Evolutionary conservation across 2,113 vertebrate genomes (phyloP).

Genomic region (Myodes glareolus): DNA sequence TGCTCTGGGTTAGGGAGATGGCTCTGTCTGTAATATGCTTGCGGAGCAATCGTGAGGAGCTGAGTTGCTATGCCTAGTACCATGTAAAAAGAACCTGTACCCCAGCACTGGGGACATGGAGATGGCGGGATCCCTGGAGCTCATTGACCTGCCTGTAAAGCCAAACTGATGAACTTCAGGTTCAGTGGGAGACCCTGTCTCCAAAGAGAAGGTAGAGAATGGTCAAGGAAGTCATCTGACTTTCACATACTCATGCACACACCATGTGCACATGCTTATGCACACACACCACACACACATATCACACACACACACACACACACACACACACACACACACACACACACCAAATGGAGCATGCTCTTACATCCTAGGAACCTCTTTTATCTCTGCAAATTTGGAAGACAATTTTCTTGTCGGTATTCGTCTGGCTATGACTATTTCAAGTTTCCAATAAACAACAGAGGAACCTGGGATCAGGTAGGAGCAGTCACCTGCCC

Average conservation of each 20-base stretch:
- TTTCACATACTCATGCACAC: not conserved
- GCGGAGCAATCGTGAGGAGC: not conserved
- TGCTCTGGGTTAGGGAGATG: not conserved
- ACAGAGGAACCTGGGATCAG: not conserved
- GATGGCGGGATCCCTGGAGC: not conserved
- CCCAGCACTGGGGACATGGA: too few species aligned
- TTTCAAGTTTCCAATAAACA: not conserved
- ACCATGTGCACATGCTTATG: not conserved
- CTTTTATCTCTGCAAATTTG: not conserved
- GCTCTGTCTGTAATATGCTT: not conserved
- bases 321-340: not conserved
- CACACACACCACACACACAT: not conserved
- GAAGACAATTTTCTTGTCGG: conserved; percentile 6
- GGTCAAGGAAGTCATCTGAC: not conserved
- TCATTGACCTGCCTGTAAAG: not conserved
- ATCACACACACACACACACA: not conserved
- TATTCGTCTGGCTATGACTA: not conserved
- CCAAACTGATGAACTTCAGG: not conserved
- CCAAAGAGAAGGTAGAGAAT: not conserved
- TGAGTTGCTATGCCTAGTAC: not conserved
- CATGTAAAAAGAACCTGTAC: not conserved
- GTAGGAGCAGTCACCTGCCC: not conserved
- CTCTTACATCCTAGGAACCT: not conserved
- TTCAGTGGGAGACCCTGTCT: not conserved
- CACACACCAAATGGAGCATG: not conserved